Conservation (phyloP, 1,140 invertebrate species). For the Heliothis subflexa region DNA sequence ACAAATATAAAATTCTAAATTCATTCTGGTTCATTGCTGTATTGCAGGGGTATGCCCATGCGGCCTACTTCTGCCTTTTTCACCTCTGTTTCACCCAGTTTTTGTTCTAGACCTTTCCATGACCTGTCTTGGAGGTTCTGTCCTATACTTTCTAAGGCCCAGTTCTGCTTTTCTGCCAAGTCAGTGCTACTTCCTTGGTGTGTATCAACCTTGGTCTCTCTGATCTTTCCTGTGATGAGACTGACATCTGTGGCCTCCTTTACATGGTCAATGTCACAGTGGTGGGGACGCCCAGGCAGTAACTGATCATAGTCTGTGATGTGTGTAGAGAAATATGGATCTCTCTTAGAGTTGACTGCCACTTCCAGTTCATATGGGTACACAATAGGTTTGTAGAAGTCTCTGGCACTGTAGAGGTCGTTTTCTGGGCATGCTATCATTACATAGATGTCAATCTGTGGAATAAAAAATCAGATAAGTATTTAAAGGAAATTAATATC, state of each 20-base stretch:
- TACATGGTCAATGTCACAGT: slow-evolving; percentile 86
- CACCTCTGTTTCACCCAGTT: slow-evolving; percentile 89
- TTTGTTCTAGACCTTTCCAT: slow-evolving; percentile 92
- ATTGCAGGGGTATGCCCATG: slow-evolving; percentile 88
- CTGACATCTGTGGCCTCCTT: slow-evolving; percentile 88
- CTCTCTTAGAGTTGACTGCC: slow-evolving; percentile 90
- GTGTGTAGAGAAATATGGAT: slow-evolving; percentile 88
- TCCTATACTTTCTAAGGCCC: slow-evolving; percentile 87
- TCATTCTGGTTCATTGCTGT: slow-evolving; percentile 82
- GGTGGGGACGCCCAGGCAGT: slow-evolving; percentile 88
- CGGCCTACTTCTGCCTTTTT: slow-evolving; percentile 88
- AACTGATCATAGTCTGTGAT: slow-evolving; percentile 92
- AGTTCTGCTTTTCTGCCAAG: slow-evolving; percentile 75
- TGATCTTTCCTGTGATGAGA: slow-evolving; percentile 89
- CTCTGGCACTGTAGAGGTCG: slow-evolving; percentile 92
- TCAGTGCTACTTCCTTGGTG: slow-evolving; percentile 60
- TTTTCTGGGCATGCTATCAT: slow-evolving; percentile 96
- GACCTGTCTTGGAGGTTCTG: slow-evolving; percentile 87
- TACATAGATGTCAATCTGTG: slow-evolving; percentile 95
- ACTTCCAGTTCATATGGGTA: slow-evolving; percentile 97
- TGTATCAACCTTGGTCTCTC: slow-evolving; percentile 76
- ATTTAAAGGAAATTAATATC: background rate
- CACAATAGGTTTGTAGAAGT: slow-evolving; percentile 95
- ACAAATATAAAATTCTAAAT: slow-evolving; percentile 50
- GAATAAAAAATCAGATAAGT: slow-evolving; percentile 69